phyloP scores from a whole-genome alignment of 1,140 invertebrate genomes.

The Caenorhabditis inopinata region DNA sequence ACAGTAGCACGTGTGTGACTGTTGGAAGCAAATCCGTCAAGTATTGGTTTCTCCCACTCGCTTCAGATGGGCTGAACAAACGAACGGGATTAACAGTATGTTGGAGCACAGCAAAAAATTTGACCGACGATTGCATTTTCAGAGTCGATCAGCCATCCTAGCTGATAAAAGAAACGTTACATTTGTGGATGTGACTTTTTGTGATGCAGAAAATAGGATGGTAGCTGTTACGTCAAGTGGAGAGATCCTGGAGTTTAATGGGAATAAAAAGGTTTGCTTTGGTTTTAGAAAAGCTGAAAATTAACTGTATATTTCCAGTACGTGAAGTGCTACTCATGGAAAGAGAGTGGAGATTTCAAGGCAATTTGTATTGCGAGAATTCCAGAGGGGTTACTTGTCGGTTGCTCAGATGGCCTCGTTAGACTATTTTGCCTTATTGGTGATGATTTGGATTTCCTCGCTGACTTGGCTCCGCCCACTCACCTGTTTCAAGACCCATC shows the following conservation, averaged over 20 bases:
- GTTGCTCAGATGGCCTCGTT: conserved; percentile 7
- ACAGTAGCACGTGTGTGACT: conserved; percentile 27
- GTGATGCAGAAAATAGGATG: neutral
- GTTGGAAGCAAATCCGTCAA: conserved; percentile 27
- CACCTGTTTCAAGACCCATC: conserved; percentile 3
- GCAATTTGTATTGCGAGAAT: conserved; percentile 13
- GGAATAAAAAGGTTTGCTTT: neutral
- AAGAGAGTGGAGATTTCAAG: conserved; percentile 24
- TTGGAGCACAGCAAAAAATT: neutral
- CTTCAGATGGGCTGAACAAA: conserved; percentile 15
- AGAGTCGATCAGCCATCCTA: conserved; percentile 20
- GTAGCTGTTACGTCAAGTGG: conserved; percentile 16
- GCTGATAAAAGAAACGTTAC: conserved; percentile 29
- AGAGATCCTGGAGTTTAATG: conserved; percentile 6
- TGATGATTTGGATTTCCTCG: neutral
- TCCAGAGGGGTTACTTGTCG: neutral
- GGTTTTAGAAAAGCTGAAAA: neutral
- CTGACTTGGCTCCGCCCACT: neutral
- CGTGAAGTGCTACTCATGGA: conserved; percentile 1
- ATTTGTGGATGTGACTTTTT: neutral
- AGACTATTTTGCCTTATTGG: neutral
- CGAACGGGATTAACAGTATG: neutral
- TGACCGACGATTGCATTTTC: neutral
- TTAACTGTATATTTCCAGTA: neutral
- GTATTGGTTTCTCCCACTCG: conserved; percentile 12